Evolutionary conservation across 2,113 vertebrate species (phyloP).

Genomic region (Gallinago paraguaiae): DNA sequence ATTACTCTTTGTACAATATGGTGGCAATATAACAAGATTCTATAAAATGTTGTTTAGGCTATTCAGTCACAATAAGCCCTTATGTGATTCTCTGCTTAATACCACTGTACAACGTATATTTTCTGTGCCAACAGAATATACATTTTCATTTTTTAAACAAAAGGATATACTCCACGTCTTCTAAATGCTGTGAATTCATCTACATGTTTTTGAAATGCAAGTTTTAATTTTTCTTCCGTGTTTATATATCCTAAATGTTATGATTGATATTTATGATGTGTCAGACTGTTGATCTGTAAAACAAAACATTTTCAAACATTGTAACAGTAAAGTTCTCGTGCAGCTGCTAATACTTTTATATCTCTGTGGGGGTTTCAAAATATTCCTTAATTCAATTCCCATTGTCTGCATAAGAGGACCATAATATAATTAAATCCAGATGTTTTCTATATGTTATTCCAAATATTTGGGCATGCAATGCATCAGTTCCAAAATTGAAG

Average conservation of each 20-base stretch:
- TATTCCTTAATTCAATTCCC: conserved; percentile 78
- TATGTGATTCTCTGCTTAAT: neutral
- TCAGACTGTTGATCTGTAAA: conserved; percentile 73
- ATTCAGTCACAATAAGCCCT: neutral
- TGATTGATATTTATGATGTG: conserved; percentile 69
- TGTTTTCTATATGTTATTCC: conserved; percentile 71
- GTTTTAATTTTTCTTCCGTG: conserved; percentile 28
- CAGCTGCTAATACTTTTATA: conserved; percentile 75
- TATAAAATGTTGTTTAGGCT: neutral
- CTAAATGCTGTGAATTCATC: neutral
- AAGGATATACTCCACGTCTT: neutral
- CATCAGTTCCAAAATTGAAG: conserved; percentile 57
- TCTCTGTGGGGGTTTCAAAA: conserved; percentile 73
- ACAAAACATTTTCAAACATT: conserved; percentile 71
- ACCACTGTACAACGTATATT: neutral
- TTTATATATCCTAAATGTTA: conserved; percentile 32
- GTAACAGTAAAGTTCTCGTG: conserved; percentile 66
- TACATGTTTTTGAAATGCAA: neutral
- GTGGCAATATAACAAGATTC: conserved; percentile 22
- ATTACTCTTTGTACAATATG: conserved; percentile 27
- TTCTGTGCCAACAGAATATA: neutral
- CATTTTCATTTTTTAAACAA: neutral
- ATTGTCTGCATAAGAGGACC: conserved; percentile 71
- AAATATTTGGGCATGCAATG: conserved; percentile 71
- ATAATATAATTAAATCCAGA: conserved; percentile 74